These are phyloP conservation scores for Menura novaehollandiae DNA, from an alignment of 2,113 vertebrate species.

Conservation along the genomic window DNA sequence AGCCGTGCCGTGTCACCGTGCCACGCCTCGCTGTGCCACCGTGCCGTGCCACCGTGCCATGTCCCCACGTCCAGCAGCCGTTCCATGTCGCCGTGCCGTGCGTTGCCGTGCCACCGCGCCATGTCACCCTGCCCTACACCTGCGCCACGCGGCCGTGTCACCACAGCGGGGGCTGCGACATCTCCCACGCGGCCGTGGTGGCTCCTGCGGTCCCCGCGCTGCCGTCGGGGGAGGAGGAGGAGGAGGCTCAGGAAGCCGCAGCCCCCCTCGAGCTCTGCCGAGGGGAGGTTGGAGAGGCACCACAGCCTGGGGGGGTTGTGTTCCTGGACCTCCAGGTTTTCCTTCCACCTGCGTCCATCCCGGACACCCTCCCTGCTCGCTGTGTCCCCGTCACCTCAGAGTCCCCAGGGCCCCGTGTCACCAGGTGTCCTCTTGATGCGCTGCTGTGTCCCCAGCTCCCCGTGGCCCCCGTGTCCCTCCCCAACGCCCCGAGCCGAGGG, in stretches of 20 bases:
- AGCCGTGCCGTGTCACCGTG: background rate
- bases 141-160: background rate
- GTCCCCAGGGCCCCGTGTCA: background rate
- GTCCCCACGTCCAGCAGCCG: background rate
- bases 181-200: background rate
- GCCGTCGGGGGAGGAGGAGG: background rate
- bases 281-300: no score
- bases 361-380: no score
- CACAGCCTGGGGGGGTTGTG: rapidly evolving
- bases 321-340: background rate
- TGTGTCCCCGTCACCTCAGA: background rate
- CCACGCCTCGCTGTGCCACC: background rate
- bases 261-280: background rate
- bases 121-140: rapidly evolving
- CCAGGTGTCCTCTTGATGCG: rapidly evolving
- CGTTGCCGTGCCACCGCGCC: background rate
- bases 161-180: background rate
- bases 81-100: background rate
- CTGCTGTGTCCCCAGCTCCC: background rate
- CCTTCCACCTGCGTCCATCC: rapidly evolving
- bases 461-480: background rate
- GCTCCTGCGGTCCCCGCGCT: background rate
- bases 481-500: rapidly evolving
- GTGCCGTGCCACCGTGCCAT: background rate
- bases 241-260: slow-evolving; percentile 18